These are phyloP conservation scores for Dolichallabes microphthalmus DNA, from an alignment of 2,113 vertebrate species.

Conservation along the genomic window DNA sequence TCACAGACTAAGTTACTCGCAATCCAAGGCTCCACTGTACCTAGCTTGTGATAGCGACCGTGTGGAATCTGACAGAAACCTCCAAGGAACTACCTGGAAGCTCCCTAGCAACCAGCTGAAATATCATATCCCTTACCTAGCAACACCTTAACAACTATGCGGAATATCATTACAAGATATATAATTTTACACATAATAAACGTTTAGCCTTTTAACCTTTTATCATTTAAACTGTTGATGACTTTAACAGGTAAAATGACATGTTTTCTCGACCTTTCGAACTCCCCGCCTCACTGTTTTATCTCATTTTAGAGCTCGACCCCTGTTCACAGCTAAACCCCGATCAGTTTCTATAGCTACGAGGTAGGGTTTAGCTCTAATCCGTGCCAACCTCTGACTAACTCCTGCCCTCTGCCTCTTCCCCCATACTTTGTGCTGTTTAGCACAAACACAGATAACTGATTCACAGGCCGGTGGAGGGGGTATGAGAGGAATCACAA, in stretches of 20 bases:
- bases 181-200: background rate
- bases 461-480: conserved; percentile 12
- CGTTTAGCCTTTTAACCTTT: background rate
- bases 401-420: conserved; percentile 13
- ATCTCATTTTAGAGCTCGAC: background rate
- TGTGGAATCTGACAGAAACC: background rate
- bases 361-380: background rate
- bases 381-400: background rate
- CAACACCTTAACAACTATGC: background rate
- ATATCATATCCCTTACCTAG: background rate
- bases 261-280: background rate
- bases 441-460: conserved; percentile 48
- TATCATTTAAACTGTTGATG: background rate
- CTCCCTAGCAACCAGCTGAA: background rate
- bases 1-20: too few relatives aligned
- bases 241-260: background rate
- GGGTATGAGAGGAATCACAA: conserved; percentile 47
- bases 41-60: background rate
- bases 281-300: background rate
- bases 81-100: too few relatives aligned
- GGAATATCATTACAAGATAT: background rate
- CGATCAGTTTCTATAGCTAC: background rate
- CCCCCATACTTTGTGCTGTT: conserved; percentile 5
- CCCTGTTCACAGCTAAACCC: background rate
- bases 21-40: too few relatives aligned